phyloP scores from a whole-genome alignment of 2,797 vertebrate species.

The Cetoscarus ocellatus region DNA sequence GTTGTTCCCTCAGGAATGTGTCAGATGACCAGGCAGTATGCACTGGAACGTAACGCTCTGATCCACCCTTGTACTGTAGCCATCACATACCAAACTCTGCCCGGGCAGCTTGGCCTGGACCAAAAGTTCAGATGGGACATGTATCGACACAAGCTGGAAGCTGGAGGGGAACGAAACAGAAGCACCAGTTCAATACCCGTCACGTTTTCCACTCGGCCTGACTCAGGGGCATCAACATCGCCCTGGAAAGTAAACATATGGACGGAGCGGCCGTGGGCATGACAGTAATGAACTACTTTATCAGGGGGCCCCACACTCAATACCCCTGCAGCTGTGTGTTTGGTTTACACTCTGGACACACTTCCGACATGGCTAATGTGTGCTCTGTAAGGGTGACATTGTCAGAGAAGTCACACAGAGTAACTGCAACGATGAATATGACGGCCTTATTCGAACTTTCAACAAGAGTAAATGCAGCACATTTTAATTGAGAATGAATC shows the following conservation, averaged over 20 bases:
- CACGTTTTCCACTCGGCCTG: constrained; percentile 71
- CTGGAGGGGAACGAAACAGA: constrained; percentile 40
- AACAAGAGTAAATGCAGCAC: constrained; percentile 2
- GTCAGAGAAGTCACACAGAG: neutral
- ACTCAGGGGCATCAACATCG: constrained; percentile 21
- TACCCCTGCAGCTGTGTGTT: constrained; percentile 53
- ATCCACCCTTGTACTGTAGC: constrained; percentile 41
- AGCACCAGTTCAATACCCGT: constrained; percentile 42
- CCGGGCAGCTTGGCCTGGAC: constrained; percentile 9
- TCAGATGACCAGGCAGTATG: constrained; percentile 57
- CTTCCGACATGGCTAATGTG: constrained; percentile 35
- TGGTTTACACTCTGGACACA: constrained; percentile 51
- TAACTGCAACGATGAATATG: constrained; percentile 2
- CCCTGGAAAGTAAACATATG: constrained; percentile 67
- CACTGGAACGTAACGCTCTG: constrained; percentile 48
- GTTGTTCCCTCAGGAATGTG: constrained; percentile 63
- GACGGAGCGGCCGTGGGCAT: constrained; percentile 32
- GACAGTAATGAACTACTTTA: constrained; percentile 53
- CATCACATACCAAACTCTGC: constrained; percentile 51
- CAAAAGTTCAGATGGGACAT: constrained; percentile 49
- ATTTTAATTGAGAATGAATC: neutral
- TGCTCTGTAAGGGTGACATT: constrained; percentile 39
- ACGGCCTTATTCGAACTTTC: neutral
- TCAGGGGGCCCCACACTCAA: constrained; percentile 49
- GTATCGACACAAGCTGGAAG: constrained; percentile 39